Conservation (phyloP, 2,888 invertebrate genomes). For the Ormia ochracea region DNA sequence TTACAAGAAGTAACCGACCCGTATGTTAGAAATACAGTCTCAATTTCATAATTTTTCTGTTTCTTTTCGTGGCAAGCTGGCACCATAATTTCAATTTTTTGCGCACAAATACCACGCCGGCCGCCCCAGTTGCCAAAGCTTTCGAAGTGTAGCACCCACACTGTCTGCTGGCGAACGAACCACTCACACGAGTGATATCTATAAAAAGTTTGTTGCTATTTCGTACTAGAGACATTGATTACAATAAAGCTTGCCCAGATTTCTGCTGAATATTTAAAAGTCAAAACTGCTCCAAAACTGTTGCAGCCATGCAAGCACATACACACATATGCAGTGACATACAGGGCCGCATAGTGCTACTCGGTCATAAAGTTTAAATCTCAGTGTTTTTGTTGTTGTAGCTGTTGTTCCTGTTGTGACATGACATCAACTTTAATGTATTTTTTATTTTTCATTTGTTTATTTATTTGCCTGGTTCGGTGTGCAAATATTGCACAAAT, state of each 20-base stretch:
- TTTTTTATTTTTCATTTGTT: slow-evolving; percentile 66
- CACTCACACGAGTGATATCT: not conserved
- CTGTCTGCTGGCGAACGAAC: slow-evolving; percentile 39
- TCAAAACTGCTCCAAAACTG: not conserved
- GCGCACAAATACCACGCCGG: slow-evolving; percentile 5
- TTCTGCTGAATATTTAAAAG: not conserved
- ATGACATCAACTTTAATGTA: slow-evolving; percentile 70
- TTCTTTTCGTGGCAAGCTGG: slow-evolving; percentile 29
- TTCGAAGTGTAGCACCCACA: slow-evolving; percentile 55
- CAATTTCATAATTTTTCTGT: not conserved
- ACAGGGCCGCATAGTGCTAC: slow-evolving; percentile 5
- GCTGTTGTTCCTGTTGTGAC: slow-evolving; percentile 62
- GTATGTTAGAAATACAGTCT: slow-evolving; percentile 33
- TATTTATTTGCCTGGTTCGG: not conserved
- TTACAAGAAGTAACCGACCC: slow-evolving; percentile 29
- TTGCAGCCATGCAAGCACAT: not conserved
- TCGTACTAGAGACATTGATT: not conserved
- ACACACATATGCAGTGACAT: not conserved
- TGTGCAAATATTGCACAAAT: not conserved
- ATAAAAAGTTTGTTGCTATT: slow-evolving; percentile 9
- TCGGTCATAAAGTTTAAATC: slow-evolving; percentile 40
- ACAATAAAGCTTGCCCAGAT: slow-evolving; percentile 15
- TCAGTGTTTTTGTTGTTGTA: slow-evolving; percentile 9
- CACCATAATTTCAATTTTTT: slow-evolving; percentile 47
- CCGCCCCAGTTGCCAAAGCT: slow-evolving; percentile 28